Conservation (phyloP, 2,888 invertebrate species). For the Tetranychus piercei region DNA sequence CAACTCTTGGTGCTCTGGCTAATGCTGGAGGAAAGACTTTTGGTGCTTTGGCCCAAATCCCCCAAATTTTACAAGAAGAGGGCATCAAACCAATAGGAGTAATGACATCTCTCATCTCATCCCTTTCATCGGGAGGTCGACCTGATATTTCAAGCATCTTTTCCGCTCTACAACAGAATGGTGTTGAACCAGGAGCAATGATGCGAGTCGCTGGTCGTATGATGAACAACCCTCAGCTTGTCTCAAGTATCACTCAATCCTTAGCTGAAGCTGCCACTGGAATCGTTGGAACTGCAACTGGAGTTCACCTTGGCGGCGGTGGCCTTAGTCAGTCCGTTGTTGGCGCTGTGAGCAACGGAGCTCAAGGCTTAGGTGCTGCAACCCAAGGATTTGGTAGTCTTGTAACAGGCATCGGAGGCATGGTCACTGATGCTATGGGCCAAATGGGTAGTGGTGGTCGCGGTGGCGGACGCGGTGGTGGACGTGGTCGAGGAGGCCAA, state of each 20-base stretch:
- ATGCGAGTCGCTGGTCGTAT: not conserved
- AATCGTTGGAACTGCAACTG: not conserved
- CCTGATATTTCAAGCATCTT: not conserved
- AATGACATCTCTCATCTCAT: not conserved
- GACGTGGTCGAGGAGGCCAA: not conserved
- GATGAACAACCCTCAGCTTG: not conserved
- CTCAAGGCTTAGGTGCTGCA: not conserved
- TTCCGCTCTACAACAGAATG: not conserved
- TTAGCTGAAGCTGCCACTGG: not conserved
- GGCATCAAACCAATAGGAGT: not conserved
- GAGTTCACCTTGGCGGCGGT: not conserved
- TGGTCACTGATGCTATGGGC: slow-evolving; percentile 27
- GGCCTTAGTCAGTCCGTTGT: not conserved
- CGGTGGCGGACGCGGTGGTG: slow-evolving; percentile 36
- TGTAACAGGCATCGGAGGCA: not conserved
- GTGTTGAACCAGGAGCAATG: not conserved
- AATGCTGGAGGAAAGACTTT: not conserved
- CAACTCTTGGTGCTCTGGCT: not conserved
- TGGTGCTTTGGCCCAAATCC: not conserved
- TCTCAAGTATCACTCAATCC: not conserved
- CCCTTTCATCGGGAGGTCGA: not conserved
- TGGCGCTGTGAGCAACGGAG: not conserved
- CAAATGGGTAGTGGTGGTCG: slow-evolving; percentile 28
- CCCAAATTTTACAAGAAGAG: not conserved
- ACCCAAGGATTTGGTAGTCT: not conserved